phyloP scores from a whole-genome alignment of 2,797 vertebrate species.

The Enteromius trimaculatus region DNA sequence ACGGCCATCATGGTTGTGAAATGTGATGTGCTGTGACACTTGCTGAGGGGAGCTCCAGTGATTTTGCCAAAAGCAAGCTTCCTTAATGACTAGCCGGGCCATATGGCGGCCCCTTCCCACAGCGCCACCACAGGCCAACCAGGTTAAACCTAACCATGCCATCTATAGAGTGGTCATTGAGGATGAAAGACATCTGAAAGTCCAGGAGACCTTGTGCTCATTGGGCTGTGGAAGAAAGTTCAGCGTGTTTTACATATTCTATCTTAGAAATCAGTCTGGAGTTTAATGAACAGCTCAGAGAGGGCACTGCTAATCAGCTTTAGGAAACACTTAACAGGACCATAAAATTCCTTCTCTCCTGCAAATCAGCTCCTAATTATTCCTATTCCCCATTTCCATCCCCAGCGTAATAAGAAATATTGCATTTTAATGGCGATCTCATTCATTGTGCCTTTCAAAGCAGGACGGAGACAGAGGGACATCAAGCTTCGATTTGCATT shows the following conservation, averaged over 20 bases:
- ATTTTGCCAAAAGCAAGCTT: conserved; percentile 72
- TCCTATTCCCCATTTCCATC: conserved; percentile 55
- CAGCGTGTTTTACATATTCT: conserved; percentile 47
- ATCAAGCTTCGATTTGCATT: conserved; percentile 57
- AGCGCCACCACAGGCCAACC: conserved; percentile 20
- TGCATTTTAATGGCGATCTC: conserved; percentile 57
- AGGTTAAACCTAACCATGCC: conserved; percentile 27
- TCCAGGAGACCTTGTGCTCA: conserved; percentile 28
- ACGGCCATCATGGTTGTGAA: conserved; percentile 68
- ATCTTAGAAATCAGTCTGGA: conserved; percentile 47
- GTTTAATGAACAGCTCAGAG: conserved; percentile 60
- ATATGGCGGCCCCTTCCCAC: conserved; percentile 69
- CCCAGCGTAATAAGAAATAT: conserved; percentile 55
- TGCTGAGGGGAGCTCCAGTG: conserved; percentile 64
- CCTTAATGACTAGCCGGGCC: conserved; percentile 78
- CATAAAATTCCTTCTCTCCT: conserved; percentile 54
- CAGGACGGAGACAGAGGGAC: conserved; percentile 20
- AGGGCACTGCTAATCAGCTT: conserved; percentile 70
- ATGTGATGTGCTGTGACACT: conserved; percentile 70
- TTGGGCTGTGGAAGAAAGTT: conserved; percentile 36
- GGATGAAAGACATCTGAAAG: conserved; percentile 27
- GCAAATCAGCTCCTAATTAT: conserved; percentile 56
- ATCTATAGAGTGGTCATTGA: conserved; percentile 30
- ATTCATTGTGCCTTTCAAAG: conserved; percentile 55
- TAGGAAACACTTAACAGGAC: conserved; percentile 54